A percentile compares a stretch with the other conserved stretches of the same genome.
These are phyloP conservation scores for Phorcus lineatus DNA, from an alignment of 2,888 invertebrate species.

Conservation along the genomic window DNA sequence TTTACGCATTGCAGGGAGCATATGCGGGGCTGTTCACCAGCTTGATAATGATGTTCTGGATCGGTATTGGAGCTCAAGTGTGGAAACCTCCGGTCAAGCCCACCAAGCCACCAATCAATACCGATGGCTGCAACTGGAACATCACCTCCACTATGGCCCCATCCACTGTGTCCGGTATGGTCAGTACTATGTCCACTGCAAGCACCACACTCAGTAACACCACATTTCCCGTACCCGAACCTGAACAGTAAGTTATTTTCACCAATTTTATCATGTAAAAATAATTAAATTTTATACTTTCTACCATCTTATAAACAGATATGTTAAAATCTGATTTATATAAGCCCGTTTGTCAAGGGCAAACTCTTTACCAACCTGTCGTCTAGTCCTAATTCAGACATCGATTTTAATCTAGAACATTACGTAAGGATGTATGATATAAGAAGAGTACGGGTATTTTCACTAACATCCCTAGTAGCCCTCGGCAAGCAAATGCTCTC, in stretches of 20 bases:
- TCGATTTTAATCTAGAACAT: too few relatives aligned
- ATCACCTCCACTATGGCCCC: slow-evolving; percentile 36
- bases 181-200: not conserved
- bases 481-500: too few relatives aligned
- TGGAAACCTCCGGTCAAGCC: slow-evolving; percentile 47
- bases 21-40: slow-evolving; percentile 82
- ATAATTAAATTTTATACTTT: too few relatives aligned
- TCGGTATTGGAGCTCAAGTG: slow-evolving; percentile 87
- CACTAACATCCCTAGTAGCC: too few relatives aligned
- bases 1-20: slow-evolving; percentile 80
- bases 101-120: slow-evolving; percentile 35
- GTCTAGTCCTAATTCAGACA: too few relatives aligned
- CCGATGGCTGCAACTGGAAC: slow-evolving; percentile 52
- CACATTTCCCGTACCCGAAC: not conserved
- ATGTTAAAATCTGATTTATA: too few relatives aligned
- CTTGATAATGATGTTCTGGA: slow-evolving; percentile 84
- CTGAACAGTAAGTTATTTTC: not conserved
- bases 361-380: too few relatives aligned
- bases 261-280: too few relatives aligned
- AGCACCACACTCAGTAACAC: not conserved
- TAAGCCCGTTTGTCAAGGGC: too few relatives aligned
- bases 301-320: too few relatives aligned
- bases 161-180: not conserved
- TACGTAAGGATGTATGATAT: too few relatives aligned
- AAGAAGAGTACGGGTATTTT: too few relatives aligned